Evolutionary conservation across 2,113 vertebrate species (phyloP).

Genomic region (Morone saxatilis): DNA sequence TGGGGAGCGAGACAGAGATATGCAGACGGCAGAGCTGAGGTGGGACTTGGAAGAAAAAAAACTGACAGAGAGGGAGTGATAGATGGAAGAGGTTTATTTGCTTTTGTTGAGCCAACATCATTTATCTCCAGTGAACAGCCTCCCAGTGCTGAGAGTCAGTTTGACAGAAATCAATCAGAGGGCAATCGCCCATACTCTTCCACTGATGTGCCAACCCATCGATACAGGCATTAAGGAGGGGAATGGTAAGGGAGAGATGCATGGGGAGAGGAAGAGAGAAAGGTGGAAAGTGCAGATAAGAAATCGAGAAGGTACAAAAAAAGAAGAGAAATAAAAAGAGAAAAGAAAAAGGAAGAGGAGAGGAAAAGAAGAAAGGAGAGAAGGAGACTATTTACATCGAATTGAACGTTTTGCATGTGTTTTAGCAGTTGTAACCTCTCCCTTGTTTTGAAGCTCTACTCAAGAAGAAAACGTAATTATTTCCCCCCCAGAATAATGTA

Average conservation of each 20-base stretch:
- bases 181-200: conserved; percentile 75
- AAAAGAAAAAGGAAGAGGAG: neutral
- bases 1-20: conserved; percentile 10
- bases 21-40: conserved; percentile 35
- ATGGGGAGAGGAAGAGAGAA: conserved; percentile 3
- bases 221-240: conserved; percentile 56
- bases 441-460: conserved; percentile 14
- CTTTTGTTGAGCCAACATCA: conserved; percentile 73
- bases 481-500: neutral
- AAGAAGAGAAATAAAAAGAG: neutral
- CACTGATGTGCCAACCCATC: conserved; percentile 62
- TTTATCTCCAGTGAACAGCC: conserved; percentile 75
- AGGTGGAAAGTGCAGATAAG: conserved; percentile 7
- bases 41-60: conserved; percentile 31
- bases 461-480: conserved; percentile 12
- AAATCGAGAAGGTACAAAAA: neutral
- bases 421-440: neutral
- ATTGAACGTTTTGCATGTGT: conserved; percentile 6
- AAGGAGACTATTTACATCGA: neutral
- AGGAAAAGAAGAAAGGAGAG: neutral
- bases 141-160: conserved; percentile 65
- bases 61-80: conserved; percentile 52
- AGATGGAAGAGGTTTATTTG: conserved; percentile 72
- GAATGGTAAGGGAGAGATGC: neutral
- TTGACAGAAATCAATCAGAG: conserved; percentile 81